A percentile compares a stretch with the other conserved stretches of the same genome.
Conservation (phyloP, 2,113 vertebrate species). For the Piaya cayana region DNA sequence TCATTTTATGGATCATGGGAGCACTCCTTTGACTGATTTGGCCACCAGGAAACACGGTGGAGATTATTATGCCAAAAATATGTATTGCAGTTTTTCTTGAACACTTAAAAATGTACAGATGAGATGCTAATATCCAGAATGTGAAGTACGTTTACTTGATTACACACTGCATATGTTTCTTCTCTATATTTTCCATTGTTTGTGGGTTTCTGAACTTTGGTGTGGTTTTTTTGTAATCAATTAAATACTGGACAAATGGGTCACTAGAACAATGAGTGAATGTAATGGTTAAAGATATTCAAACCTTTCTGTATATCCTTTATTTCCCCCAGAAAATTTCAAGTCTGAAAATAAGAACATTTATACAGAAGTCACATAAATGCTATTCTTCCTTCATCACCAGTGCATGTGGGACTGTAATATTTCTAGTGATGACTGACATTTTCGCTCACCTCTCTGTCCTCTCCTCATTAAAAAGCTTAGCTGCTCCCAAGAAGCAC, state of each 20-base stretch:
- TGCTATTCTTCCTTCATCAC: neutral
- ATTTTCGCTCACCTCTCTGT: conserved; percentile 51
- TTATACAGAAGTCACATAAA: conserved; percentile 13
- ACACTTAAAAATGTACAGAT: neutral
- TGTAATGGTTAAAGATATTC: neutral
- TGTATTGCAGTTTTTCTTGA: neutral
- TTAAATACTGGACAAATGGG: neutral
- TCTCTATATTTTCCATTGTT: neutral
- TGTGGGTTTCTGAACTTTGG: neutral
- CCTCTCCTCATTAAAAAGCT: conserved; percentile 70
- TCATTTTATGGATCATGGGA: neutral
- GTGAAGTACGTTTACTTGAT: neutral
- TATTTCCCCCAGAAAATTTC: neutral
- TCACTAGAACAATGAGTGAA: neutral
- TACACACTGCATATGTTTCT: neutral
- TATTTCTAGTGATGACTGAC: conserved; percentile 41
- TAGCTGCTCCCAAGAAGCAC: neutral
- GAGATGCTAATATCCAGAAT: neutral
- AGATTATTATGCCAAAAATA: neutral
- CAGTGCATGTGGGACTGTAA: neutral
- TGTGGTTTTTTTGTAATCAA: neutral
- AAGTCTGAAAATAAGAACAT: neutral
- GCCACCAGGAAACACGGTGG: neutral
- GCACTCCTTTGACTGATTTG: neutral
- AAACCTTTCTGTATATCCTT: neutral